Evolutionary conservation across 1,140 invertebrate genomes (phyloP).

Genomic region (Conopomorpha cramerella): DNA sequence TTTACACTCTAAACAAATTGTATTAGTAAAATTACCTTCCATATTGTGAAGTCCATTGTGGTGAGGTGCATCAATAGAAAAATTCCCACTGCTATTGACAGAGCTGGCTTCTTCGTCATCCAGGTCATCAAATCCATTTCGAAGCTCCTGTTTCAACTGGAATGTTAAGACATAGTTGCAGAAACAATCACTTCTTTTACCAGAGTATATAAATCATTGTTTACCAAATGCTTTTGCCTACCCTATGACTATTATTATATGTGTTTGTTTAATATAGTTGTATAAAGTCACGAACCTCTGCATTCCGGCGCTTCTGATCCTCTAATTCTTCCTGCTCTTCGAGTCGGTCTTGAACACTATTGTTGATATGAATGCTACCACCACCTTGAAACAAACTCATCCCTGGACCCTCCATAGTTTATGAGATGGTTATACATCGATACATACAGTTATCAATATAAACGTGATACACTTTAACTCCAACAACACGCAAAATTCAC

Average conservation of each 20-base stretch:
- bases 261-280: not conserved
- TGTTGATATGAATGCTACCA: slow-evolving; percentile 61
- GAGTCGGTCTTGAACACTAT: slow-evolving; percentile 56
- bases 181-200: too few species aligned
- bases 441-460: not conserved
- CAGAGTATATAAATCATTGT: too few species aligned
- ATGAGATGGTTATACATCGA: too few species aligned
- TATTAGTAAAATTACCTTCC: not conserved
- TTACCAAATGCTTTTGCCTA: too few species aligned
- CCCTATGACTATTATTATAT: too few species aligned
- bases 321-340: slow-evolving; percentile 63
- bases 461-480: too few species aligned
- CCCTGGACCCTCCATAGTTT: slow-evolving; percentile 57
- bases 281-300: slow-evolving; percentile 43
- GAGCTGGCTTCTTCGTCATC: slow-evolving; percentile 62
- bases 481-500: too few species aligned
- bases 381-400: slow-evolving; percentile 64
- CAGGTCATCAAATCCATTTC: slow-evolving; percentile 64
- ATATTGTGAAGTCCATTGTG: slow-evolving; percentile 24
- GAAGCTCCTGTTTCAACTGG: slow-evolving; percentile 58
- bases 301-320: slow-evolving; percentile 61
- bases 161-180: slow-evolving; percentile 11
- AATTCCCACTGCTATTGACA: slow-evolving; percentile 53
- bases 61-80: slow-evolving; percentile 29
- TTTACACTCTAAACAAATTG: too few species aligned